phyloP scores from a whole-genome alignment of 2,888 invertebrate genomes.

The Idaea biselata region DNA sequence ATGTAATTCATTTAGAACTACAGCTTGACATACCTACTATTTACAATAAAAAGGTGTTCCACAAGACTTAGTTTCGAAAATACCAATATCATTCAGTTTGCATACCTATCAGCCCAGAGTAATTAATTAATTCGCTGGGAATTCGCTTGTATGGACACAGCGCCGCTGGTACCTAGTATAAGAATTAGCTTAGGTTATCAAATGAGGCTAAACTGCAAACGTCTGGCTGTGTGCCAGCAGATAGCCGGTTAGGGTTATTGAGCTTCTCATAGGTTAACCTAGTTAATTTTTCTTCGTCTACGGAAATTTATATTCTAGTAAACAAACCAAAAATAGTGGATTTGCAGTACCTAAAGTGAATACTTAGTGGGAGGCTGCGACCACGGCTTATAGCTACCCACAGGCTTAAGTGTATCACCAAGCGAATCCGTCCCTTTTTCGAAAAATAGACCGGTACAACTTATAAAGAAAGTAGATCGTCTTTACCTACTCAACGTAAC shows the following conservation, averaged over 20 bases:
- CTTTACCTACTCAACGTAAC: too few relatives aligned
- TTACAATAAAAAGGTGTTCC: too few relatives aligned
- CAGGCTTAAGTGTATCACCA: neutral
- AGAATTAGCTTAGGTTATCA: neutral
- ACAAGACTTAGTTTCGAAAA: too few relatives aligned
- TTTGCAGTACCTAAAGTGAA: neutral
- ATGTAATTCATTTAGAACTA: too few relatives aligned
- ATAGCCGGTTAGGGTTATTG: constrained; percentile 1
- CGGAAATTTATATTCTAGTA: neutral
- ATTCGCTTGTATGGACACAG: neutral
- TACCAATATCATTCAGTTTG: too few relatives aligned
- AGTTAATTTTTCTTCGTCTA: neutral
- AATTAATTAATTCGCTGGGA: neutral
- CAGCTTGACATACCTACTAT: too few relatives aligned
- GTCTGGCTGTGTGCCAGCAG: neutral
- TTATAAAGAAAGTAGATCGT: too few relatives aligned
- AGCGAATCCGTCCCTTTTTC: too few relatives aligned
- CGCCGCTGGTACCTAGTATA: neutral
- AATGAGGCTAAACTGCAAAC: neutral
- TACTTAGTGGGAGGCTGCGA: neutral
- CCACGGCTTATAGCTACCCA: neutral
- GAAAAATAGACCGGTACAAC: too few relatives aligned
- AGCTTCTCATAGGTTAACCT: neutral
- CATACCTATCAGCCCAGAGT: too few relatives aligned
- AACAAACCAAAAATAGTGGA: neutral